Conservation (phyloP, 2,888 invertebrate genomes). For the Spilosoma lubricipeda region DNA sequence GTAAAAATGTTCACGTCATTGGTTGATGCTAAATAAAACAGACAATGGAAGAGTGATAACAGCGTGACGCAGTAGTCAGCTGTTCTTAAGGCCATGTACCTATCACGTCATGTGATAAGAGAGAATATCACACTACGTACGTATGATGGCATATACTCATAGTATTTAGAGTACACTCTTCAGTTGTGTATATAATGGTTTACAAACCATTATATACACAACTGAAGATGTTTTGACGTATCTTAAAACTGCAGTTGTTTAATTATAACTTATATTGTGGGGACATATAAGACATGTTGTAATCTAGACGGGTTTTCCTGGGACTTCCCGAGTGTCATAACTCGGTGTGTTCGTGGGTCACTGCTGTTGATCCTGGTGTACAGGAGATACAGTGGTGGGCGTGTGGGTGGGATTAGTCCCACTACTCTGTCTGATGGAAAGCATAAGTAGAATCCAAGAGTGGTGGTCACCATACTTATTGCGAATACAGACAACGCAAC, state of each 20-base stretch:
- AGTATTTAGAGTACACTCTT: too few relatives aligned
- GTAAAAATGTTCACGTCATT: not conserved
- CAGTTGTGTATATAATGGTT: too few relatives aligned
- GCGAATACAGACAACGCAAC: too few relatives aligned
- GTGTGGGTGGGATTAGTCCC: too few relatives aligned
- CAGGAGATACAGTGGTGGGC: too few relatives aligned
- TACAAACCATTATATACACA: not conserved
- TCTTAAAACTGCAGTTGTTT: not conserved
- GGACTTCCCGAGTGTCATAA: too few relatives aligned
- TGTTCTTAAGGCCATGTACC: not conserved
- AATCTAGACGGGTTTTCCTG: not conserved
- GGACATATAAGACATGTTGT: not conserved
- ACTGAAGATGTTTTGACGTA: not conserved
- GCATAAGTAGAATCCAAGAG: too few relatives aligned
- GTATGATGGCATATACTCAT: not conserved
- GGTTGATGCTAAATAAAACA: not conserved
- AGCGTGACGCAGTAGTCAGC: constrained; percentile 3
- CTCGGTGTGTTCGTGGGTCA: too few relatives aligned
- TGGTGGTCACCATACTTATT: too few relatives aligned
- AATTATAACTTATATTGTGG: not conserved
- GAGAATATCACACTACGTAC: too few relatives aligned
- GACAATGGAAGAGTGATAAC: not conserved
- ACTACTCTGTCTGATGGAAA: too few relatives aligned
- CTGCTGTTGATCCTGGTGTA: too few relatives aligned
- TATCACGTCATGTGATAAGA: not conserved